phyloP scores from a whole-genome alignment of 2,113 vertebrate species.

The Rattus rattus region DNA sequence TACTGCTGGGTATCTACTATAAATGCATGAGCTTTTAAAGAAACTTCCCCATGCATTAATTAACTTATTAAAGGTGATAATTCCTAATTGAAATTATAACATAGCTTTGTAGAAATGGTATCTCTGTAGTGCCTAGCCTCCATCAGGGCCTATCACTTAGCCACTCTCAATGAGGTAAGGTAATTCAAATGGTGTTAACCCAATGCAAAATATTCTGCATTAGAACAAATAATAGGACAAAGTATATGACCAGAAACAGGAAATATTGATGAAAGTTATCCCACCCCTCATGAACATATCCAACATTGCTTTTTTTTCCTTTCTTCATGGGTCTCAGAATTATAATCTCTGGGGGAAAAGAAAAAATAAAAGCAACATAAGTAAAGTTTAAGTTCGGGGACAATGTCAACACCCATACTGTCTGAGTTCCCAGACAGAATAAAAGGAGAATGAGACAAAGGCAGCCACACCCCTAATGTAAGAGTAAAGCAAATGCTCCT shows the following conservation, averaged over 20 bases:
- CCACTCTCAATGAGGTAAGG: not conserved
- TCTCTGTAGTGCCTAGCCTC: not conserved
- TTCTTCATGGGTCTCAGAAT: not conserved
- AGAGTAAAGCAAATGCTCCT: not conserved
- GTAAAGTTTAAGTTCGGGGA: not conserved
- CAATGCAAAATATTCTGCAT: not conserved
- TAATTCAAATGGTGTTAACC: not conserved
- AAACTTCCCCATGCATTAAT: not conserved
- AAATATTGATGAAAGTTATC: not conserved
- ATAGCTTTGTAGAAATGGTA: not conserved
- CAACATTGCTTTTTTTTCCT: not conserved
- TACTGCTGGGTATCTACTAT: not conserved
- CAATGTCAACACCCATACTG: not conserved
- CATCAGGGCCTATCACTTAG: not conserved
- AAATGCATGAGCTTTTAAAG: not conserved
- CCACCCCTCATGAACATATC: not conserved
- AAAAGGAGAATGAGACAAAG: not conserved
- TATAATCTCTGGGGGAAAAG: not conserved
- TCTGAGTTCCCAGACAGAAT: not conserved
- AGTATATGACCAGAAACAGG: not conserved
- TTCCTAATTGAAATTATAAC: not conserved
- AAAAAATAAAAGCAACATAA: not conserved
- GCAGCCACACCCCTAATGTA: not conserved
- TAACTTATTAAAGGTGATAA: not conserved
- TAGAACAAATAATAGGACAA: not conserved